Evolutionary conservation across 2,888 invertebrate species (phyloP).

Genomic region (Cremastinae sp.): DNA sequence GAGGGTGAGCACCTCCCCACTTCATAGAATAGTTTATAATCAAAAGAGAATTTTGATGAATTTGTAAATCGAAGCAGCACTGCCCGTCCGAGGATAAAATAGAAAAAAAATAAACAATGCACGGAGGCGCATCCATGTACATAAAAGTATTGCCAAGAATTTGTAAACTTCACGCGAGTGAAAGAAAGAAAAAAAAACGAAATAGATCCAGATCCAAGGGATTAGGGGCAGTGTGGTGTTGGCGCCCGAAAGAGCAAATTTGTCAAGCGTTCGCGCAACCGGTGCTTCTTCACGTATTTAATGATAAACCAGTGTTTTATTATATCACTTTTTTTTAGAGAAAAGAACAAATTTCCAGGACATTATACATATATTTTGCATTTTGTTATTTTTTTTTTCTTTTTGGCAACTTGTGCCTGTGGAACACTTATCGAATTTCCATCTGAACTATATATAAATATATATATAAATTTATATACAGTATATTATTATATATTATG

Average conservation of each 20-base stretch:
- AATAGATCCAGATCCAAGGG: constrained; percentile 29
- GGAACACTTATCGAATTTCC: constrained; percentile 78
- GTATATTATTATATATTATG: constrained; percentile 67
- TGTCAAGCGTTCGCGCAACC: constrained; percentile 55
- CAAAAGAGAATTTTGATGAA: constrained; percentile 38
- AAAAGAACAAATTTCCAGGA: constrained; percentile 67
- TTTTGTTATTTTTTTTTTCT: constrained; percentile 67
- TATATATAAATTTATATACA: constrained; percentile 64
- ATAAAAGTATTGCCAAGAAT: constrained; percentile 39
- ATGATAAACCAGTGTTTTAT: constrained; percentile 58
- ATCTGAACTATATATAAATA: constrained; percentile 71
- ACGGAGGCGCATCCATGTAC: constrained; percentile 12
- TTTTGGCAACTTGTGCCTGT: constrained; percentile 81
- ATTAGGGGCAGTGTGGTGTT: constrained; percentile 68
- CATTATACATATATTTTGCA: constrained; percentile 69
- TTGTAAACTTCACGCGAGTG: constrained; percentile 16
- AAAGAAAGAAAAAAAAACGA: too few relatives aligned
- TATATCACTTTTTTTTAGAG: constrained; percentile 44
- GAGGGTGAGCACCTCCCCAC: constrained; percentile 78
- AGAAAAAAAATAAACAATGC: too few relatives aligned
- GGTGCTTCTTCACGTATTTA: constrained; percentile 64
- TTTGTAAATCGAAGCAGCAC: constrained; percentile 53
- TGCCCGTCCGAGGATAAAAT: constrained; percentile 54
- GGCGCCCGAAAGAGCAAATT: constrained; percentile 52
- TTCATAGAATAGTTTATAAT: constrained; percentile 48